Evolutionary conservation across 2,797 vertebrate genomes (phyloP), one percentile per base, ranked within the genome.

Genomic region (Selene dorsalis): DNA sequence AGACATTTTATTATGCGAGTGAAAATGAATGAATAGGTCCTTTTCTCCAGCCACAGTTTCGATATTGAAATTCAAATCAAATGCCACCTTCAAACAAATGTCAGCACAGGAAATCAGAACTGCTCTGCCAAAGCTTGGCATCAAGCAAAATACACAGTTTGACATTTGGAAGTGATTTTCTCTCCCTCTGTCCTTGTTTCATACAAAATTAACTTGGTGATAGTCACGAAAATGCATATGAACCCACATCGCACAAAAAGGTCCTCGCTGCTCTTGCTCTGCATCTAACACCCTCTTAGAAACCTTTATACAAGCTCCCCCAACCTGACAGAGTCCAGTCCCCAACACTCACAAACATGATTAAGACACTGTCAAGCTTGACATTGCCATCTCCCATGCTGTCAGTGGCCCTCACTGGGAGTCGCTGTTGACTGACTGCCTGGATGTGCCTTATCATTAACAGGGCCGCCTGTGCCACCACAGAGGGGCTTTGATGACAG

Each of bases 401-500:
- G 92, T 90, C 91, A 90, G 82, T 65, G 67, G 86, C 73, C 89
- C 86, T 91, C 89, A 87, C 85, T 79, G 81, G 88, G 87, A 89
- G 85, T 80, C 73, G 73, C 87, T 80, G 87, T 80, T 92, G 92
- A 93, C 91, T 90, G 91, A 92, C 92, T 88, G 90, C 76, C 77
- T 92, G 87, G 93, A 85, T 89, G 87, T 90, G 87, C 90, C 89
- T 90, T 92, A 92, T 93, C 91, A 91, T 93, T 93, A 93, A 84
- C 84, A 72, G 88, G 87, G 84, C 86, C 32, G 88, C 84, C 75
- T 80, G 78, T 84, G 86, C 88, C 89, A 86, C 89, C 79, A 77
- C 68, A 3, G 78, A 89, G 80, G 86, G 79, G 87, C 89, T 90
- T 84, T 87, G 88, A 89, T 92, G 92, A 91, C 90, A 92, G 91